A percentile compares a stretch with the other conserved stretches of the same genome.
Conservation (phyloP, 2,888 invertebrate species). For the Tridacna gigas region DNA sequence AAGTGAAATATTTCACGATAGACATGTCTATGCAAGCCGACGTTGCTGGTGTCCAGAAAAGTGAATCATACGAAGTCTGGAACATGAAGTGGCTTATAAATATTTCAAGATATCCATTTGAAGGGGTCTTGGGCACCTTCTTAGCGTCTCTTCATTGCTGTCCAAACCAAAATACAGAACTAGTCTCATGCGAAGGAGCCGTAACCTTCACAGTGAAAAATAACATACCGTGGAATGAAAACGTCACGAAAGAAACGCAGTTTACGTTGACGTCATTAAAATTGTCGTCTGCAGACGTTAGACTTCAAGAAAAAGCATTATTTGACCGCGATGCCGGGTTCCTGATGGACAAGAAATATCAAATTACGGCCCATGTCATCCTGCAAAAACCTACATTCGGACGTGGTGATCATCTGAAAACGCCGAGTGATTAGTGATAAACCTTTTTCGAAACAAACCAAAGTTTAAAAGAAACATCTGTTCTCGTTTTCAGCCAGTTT, state of each 20-base stretch:
- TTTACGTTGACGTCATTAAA: background rate
- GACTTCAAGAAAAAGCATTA: background rate
- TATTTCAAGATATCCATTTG: background rate
- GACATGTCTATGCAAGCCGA: background rate
- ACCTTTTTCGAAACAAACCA: too few species aligned
- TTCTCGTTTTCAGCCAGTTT: too few species aligned
- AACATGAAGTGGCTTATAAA: background rate
- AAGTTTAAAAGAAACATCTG: too few species aligned
- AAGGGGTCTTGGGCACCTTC: background rate
- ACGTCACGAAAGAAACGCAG: conserved; percentile 1
- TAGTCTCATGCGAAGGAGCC: background rate
- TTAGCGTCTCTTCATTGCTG: background rate
- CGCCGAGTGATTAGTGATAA: too few species aligned
- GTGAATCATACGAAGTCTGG: background rate
- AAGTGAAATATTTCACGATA: background rate
- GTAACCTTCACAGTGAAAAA: conserved; percentile 2
- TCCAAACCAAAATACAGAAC: background rate
- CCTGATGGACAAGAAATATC: conserved; percentile 1
- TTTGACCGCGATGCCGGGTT: conserved; percentile 7
- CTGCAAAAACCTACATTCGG: background rate
- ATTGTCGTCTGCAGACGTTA: background rate
- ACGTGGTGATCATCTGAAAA: too few species aligned
- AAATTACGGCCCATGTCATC: conserved; percentile 2
- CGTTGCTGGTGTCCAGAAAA: background rate
- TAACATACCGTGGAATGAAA: conserved; percentile 8